Base-by-base conservation (phyloP, 2,113 vertebrate species). In the Syngnathus scovelli region DNA sequence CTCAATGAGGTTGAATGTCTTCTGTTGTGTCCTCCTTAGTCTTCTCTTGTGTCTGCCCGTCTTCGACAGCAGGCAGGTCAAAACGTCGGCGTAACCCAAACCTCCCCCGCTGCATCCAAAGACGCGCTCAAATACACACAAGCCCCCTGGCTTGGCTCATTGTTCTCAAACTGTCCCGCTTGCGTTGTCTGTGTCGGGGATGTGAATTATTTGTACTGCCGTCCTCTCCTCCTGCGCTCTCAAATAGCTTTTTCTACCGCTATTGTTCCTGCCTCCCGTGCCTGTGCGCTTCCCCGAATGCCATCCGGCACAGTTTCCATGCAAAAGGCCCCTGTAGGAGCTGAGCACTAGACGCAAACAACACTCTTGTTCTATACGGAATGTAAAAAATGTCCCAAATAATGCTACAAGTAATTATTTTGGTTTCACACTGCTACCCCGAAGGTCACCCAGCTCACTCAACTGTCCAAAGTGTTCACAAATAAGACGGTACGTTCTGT, bases 51-150 rank as follows among this genome's bases (percentile, higher is more conserved):
- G 86, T 85, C 70, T 84, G 78, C 88, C 90, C 46, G 74, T 84
- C 90, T 72, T 85, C 80, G 38, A 75, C 74, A 86, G 83, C 85
- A 91, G 90, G 88, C 90, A 91, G 81, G 88, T 89, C 75, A 66
- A 68, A 62, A 71, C 72, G 81, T 81, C 16, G 58, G 75, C 76
- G 66, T 73, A 78, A 72, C 65, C 71, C 69, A 23, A 23, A 2
- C 37, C 38, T 10, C 66, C 49, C 77, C 70, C 21, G 4, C 64
- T 61, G 44, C 60, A 68, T 38, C 61, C 41, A 48, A 55, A 51
- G 55, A 70, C 71, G 61, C 66, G 55, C 68, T 62, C 59, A 71
- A n/a, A 6, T 39, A 44, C 49, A 55, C 11, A 64, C 64, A 61
- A 69, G 9, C 39, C 69, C 63, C 52, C 58, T n/a, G 27, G 27